Conservation (phyloP, 2,113 vertebrate species). For the Chrysemys picta region DNA sequence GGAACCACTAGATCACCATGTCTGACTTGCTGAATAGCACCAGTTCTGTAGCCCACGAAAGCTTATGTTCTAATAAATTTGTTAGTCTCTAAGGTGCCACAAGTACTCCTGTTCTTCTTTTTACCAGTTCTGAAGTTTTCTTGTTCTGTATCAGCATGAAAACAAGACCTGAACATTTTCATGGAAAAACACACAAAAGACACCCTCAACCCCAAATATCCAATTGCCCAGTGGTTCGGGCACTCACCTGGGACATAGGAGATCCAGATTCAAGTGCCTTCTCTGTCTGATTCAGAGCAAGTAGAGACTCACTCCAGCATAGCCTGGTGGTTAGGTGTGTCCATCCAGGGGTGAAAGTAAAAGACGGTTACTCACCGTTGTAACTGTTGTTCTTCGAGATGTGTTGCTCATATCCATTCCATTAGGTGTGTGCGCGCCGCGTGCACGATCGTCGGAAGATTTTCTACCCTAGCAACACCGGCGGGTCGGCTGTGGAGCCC, state of each 20-base stretch:
- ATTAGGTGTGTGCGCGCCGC: no score
- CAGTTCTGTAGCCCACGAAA: no score
- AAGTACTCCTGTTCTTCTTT: no score
- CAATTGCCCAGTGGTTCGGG: not conserved
- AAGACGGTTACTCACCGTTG: no score
- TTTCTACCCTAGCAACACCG: no score
- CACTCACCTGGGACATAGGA: not conserved
- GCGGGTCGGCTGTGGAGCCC: no score
- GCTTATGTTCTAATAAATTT: no score
- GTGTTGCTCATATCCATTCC: no score
- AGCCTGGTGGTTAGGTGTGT: not conserved
- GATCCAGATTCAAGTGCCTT: not conserved
- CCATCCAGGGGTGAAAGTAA: no score
- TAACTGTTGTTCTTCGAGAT: no score
- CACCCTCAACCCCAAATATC: not conserved
- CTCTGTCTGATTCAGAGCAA: not conserved
- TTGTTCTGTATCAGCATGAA: not conserved
- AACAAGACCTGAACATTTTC: not conserved
- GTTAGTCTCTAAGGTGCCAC: no score
- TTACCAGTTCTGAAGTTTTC: not conserved
- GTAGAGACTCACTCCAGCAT: not conserved
- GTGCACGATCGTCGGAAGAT: no score
- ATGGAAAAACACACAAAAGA: not conserved
- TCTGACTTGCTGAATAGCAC: not conserved
- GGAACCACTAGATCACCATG: not conserved